Evolutionary conservation across 2,113 vertebrate genomes (phyloP).

Genomic region (Nesogale talazaci): DNA sequence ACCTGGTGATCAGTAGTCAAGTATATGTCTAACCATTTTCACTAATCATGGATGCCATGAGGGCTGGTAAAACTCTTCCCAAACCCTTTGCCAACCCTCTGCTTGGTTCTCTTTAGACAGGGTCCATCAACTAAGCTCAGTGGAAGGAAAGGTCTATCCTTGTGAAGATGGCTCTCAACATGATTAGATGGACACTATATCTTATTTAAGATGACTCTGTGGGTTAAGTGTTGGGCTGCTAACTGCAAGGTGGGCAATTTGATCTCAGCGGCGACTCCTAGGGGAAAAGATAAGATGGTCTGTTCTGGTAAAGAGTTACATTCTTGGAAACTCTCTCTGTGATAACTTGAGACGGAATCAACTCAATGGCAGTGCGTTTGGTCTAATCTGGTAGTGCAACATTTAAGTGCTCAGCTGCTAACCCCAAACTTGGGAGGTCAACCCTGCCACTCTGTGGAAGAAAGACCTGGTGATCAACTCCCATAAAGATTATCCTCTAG

Average conservation of each 20-base stretch:
- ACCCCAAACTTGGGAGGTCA: background rate
- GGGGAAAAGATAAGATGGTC: too few relatives aligned
- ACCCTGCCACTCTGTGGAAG: background rate
- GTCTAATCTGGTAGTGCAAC: background rate
- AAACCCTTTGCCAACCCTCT: background rate
- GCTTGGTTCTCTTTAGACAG: background rate
- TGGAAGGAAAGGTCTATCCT: background rate
- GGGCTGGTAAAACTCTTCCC: background rate
- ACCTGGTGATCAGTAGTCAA: background rate
- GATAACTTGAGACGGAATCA: too few relatives aligned
- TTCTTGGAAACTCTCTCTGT: too few relatives aligned
- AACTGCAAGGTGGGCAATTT: too few relatives aligned
- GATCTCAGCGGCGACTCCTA: too few relatives aligned
- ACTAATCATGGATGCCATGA: background rate
- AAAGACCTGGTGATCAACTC: background rate
- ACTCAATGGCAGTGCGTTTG: too few relatives aligned
- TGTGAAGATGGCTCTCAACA: background rate
- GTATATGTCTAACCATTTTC: background rate
- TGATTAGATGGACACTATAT: background rate
- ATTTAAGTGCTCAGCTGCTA: background rate
- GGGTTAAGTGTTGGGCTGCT: too few relatives aligned
- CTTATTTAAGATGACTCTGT: background rate
- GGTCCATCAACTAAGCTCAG: background rate
- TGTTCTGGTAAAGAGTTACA: too few relatives aligned
- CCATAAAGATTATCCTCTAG: too few relatives aligned